phyloP scores from a whole-genome alignment of 2,888 invertebrate genomes.

The Melanchra persicariae region DNA sequence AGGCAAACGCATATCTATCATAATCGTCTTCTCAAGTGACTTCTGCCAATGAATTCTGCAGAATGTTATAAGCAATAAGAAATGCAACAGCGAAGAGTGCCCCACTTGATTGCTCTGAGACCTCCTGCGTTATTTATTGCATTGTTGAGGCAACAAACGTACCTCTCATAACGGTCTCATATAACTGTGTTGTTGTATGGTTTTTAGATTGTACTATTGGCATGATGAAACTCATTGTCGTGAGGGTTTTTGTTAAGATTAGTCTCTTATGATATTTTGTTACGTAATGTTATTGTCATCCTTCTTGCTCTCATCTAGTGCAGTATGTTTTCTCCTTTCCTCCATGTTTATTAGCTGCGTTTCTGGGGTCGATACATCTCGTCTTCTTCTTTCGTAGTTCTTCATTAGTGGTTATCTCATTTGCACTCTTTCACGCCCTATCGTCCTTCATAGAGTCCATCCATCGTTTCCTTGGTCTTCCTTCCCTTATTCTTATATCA shows the following conservation, averaged over 20 bases:
- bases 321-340: not conserved
- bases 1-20: not conserved
- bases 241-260: not conserved
- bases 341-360: not conserved
- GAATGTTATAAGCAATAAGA: conserved; percentile 60
- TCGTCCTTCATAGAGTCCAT: not conserved
- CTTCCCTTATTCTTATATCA: not conserved
- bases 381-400: not conserved
- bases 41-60: conserved; percentile 27
- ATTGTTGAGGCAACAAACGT: conserved; percentile 39
- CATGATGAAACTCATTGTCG: not conserved
- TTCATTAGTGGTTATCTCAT: not conserved
- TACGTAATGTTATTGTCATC: not conserved
- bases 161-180: conserved; percentile 22
- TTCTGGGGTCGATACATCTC: not conserved
- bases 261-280: not conserved
- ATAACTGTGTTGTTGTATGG: conserved; percentile 41
- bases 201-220: conserved; percentile 37
- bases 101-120: conserved; percentile 68
- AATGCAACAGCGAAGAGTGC: conserved; percentile 64
- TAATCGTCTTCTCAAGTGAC: not conserved
- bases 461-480: not conserved
- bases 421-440: not conserved
- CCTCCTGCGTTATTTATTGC: conserved; percentile 60
- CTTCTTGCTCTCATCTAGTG: not conserved